These are phyloP conservation scores for Lithobates sylvaticus DNA, from an alignment of 2,797 vertebrate species.

Conservation along the genomic window DNA sequence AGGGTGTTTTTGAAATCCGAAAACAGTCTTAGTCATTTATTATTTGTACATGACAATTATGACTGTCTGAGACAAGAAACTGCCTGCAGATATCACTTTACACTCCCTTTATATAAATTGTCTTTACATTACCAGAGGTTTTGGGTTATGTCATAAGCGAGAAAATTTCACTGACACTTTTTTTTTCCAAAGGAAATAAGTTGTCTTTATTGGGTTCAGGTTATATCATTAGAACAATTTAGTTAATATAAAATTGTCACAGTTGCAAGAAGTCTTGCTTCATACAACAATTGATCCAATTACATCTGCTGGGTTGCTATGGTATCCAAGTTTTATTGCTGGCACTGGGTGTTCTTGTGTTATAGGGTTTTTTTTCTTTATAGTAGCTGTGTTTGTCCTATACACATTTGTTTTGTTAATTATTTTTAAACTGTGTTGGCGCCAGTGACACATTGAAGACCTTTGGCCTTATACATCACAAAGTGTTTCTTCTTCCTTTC, in stretches of 20 bases:
- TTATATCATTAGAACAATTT: constrained; percentile 4
- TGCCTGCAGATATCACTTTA: neutral
- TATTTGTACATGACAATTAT: neutral
- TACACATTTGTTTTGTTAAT: neutral
- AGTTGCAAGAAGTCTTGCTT: neutral
- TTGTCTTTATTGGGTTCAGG: neutral
- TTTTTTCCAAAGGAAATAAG: neutral
- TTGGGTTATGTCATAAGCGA: neutral
- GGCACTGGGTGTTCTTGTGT: neutral
- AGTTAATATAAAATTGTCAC: constrained; percentile 10
- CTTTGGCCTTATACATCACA: neutral
- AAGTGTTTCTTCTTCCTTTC: neutral
- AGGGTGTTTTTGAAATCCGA: too few relatives aligned
- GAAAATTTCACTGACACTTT: neutral
- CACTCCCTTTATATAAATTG: neutral
- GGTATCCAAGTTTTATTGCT: neutral
- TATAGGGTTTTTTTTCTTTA: neutral
- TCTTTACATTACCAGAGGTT: neutral
- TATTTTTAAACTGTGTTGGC: neutral
- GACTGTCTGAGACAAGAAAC: too few relatives aligned
- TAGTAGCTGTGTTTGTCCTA: neutral
- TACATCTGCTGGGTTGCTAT: constrained; percentile 15
- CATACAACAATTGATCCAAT: constrained; percentile 12
- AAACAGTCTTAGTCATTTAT: neutral
- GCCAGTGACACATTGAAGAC: neutral